phyloP scores from a whole-genome alignment of 2,113 vertebrate genomes.

The Catagonus wagneri region DNA sequence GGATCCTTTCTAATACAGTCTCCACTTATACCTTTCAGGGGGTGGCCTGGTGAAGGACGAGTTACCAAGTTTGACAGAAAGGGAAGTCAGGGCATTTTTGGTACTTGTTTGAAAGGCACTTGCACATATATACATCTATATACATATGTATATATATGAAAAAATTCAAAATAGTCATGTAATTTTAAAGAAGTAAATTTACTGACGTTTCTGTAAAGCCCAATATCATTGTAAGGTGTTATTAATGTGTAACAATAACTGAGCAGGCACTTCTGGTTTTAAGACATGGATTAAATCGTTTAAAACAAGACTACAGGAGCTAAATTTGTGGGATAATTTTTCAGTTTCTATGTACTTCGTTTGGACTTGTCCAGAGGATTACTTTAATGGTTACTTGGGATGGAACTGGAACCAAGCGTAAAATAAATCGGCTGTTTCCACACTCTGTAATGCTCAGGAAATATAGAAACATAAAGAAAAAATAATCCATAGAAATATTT shows the following conservation, averaged over 20 bases:
- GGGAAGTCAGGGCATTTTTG: neutral
- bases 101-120: neutral
- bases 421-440: neutral
- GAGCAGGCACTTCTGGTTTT: neutral
- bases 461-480: neutral
- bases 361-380: constrained; percentile 21
- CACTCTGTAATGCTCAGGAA: neutral
- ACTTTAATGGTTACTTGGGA: neutral
- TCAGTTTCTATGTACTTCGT: neutral
- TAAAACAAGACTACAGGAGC: neutral
- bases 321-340: constrained; percentile 36
- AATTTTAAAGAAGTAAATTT: constrained; percentile 12
- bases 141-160: neutral
- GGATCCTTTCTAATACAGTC: neutral
- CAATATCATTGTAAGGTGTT: neutral
- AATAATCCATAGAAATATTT: constrained; percentile 26
- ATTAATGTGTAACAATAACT: neutral
- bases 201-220: constrained; percentile 4
- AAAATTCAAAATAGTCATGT: constrained; percentile 6
- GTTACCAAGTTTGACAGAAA: neutral
- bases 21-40: neutral
- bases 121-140: neutral
- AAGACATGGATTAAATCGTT: constrained; percentile 12
- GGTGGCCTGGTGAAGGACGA: neutral
- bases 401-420: constrained; percentile 1